Conservation (phyloP, 2,113 vertebrate genomes). For the Gavia stellata region DNA sequence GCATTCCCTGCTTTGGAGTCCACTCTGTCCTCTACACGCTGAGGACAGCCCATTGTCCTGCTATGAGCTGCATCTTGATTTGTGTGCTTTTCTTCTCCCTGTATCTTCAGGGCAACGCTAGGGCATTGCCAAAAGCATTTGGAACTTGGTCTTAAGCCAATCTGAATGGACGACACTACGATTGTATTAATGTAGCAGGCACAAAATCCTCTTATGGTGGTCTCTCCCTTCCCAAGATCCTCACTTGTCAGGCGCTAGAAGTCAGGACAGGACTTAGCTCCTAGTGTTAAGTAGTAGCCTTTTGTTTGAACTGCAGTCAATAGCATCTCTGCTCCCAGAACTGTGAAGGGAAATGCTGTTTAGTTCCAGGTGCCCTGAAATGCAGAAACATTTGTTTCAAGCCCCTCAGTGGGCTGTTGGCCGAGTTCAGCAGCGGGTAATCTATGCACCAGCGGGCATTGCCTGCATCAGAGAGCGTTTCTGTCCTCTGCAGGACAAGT, state of each 20-base stretch:
- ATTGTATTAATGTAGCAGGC: neutral
- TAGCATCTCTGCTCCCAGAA: neutral
- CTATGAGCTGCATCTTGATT: neutral
- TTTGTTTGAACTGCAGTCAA: neutral
- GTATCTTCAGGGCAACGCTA: neutral
- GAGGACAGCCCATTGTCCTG: neutral
- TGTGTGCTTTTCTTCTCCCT: neutral
- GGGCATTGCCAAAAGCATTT: neutral
- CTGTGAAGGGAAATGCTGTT: neutral
- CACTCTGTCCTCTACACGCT: neutral
- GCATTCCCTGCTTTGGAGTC: neutral
- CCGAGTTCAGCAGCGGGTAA: neutral
- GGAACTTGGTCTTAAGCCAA: neutral
- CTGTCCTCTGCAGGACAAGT: neutral
- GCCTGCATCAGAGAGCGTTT: neutral
- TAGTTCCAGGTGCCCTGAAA: neutral
- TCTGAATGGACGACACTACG: neutral
- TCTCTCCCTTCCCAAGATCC: neutral
- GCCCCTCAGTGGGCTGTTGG: neutral
- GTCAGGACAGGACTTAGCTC: neutral
- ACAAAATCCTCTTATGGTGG: neutral
- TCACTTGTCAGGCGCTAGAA: neutral
- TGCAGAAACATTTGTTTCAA: neutral
- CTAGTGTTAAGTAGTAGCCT: neutral
- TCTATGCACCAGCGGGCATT: neutral